These are phyloP conservation scores for Cordilura impudica DNA, from an alignment of 2,888 invertebrate genomes.

Conservation along the genomic window DNA sequence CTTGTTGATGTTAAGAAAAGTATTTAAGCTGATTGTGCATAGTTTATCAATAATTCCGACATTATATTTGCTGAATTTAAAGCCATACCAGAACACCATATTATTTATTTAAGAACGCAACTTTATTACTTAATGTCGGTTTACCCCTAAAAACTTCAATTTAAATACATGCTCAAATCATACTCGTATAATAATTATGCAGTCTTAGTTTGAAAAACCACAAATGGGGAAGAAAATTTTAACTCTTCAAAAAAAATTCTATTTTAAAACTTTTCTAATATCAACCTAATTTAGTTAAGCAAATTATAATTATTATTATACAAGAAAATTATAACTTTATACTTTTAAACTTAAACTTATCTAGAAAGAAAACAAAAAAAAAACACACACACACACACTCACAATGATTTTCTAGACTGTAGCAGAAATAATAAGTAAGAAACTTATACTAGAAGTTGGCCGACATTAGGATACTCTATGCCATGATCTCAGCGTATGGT, in stretches of 20 bases:
- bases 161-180: not conserved
- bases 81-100: too few species aligned
- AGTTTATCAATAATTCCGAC: too few species aligned
- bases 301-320: constrained; percentile 52
- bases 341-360: constrained; percentile 51
- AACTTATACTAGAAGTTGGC: too few species aligned
- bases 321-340: constrained; percentile 54
- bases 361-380: constrained; percentile 3
- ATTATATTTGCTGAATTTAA: too few species aligned
- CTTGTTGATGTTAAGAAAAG: too few species aligned
- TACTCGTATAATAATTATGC: not conserved
- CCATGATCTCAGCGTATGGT: too few species aligned
- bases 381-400: not conserved
- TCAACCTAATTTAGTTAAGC: constrained; percentile 59
- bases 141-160: not conserved
- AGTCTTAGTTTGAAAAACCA: not conserved
- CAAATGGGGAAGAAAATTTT: constrained; percentile 16
- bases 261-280: constrained; percentile 50
- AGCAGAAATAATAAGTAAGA: too few species aligned
- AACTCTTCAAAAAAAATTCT: not conserved
- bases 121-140: too few species aligned
- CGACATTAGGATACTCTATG: too few species aligned
- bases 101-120: too few species aligned
- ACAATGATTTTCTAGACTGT: constrained; percentile 3
- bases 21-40: too few species aligned